A percentile compares a stretch with the other conserved stretches of the same genome.
phyloP scores from a whole-genome alignment of 2,888 invertebrate genomes.

The Andrena haemorrhoa region DNA sequence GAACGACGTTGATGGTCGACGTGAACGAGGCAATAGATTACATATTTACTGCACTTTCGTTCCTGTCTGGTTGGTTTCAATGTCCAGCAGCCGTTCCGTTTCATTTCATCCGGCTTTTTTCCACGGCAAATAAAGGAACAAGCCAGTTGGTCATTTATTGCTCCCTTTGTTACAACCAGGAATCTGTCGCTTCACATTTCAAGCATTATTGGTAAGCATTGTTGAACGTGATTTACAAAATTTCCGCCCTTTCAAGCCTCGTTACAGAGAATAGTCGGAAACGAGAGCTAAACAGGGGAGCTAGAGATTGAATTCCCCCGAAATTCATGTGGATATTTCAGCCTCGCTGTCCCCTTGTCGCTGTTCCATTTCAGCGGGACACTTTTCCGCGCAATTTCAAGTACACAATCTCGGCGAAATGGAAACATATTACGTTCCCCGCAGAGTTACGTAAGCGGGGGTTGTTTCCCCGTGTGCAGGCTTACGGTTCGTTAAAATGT shows the following conservation, averaged over 20 bases:
- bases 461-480: background rate
- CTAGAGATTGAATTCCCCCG: constrained; percentile 23
- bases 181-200: background rate
- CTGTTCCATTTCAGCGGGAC: background rate
- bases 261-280: background rate
- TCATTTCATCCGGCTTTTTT: no score
- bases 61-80: background rate
- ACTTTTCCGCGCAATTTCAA: constrained; percentile 5
- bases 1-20: background rate
- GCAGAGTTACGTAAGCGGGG: background rate
- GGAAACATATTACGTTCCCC: constrained; percentile 1
- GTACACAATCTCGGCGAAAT: constrained; percentile 15
- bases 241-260: background rate
- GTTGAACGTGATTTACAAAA: background rate
- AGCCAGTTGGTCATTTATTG: background rate
- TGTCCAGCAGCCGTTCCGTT: no score
- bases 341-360: no score
- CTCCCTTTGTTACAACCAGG: background rate
- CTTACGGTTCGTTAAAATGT: background rate
- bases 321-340: background rate
- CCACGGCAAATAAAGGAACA: no score
- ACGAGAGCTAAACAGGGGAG: background rate
- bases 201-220: background rate
- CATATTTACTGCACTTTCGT: constrained; percentile 14
- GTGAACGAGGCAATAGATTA: background rate